These are phyloP conservation scores for Charanyca ferruginea DNA, from an alignment of 2,888 invertebrate genomes.

Conservation along the genomic window DNA sequence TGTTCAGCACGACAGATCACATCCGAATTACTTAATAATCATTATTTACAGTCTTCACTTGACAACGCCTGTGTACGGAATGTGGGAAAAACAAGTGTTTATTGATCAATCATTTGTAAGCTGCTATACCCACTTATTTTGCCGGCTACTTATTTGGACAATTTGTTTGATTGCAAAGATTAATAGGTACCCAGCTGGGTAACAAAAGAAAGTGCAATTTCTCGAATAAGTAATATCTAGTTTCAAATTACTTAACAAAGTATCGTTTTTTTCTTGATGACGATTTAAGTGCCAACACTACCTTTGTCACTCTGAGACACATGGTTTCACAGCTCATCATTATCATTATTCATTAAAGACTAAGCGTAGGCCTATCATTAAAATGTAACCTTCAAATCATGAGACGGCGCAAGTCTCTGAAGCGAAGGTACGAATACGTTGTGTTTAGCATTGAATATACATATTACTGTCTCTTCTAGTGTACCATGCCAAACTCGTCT, in stretches of 20 bases:
- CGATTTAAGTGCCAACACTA: conserved; percentile 14
- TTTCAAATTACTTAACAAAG: conserved; percentile 41
- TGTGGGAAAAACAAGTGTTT: conserved; percentile 25
- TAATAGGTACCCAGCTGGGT: conserved; percentile 8
- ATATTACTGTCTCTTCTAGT: neutral
- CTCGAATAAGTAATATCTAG: conserved; percentile 37
- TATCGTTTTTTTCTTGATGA: conserved; percentile 27
- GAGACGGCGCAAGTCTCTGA: conserved; percentile 37
- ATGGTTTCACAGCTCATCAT: conserved; percentile 42
- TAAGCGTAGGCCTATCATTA: conserved; percentile 51
- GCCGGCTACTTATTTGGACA: conserved; percentile 7
- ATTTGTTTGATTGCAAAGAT: conserved; percentile 35
- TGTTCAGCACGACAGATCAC: conserved; percentile 68
- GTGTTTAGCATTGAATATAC: conserved; percentile 52
- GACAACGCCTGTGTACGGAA: conserved; percentile 32
- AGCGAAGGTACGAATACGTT: conserved; percentile 16
- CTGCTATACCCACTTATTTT: conserved; percentile 1
- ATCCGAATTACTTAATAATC: conserved; percentile 67
- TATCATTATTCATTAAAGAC: conserved; percentile 45
- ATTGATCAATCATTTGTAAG: neutral
- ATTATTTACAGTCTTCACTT: conserved; percentile 43
- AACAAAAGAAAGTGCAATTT: conserved; percentile 56
- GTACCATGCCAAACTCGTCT: conserved; percentile 15
- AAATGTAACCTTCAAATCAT: conserved; percentile 53
- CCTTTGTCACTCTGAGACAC: conserved; percentile 20